Evolutionary conservation across 2,797 vertebrate genomes (phyloP).

Genomic region (Hipposideros larvatus): DNA sequence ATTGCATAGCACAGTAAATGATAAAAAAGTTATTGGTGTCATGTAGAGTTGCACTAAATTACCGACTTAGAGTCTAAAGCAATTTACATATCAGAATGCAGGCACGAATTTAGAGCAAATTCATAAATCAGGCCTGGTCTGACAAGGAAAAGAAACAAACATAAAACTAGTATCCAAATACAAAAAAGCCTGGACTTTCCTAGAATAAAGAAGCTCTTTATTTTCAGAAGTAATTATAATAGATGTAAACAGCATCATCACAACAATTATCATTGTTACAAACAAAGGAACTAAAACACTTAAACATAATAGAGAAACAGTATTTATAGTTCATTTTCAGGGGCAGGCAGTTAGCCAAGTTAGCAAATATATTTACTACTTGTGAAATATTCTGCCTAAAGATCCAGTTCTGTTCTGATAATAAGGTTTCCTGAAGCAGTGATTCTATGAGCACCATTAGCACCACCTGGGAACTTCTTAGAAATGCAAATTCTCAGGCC

Average conservation of each 20-base stretch:
- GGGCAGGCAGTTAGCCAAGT: conserved; percentile 55
- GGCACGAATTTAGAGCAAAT: conserved; percentile 60
- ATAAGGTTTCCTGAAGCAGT: background rate
- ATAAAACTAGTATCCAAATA: conserved; percentile 56
- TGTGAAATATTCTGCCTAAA: conserved; percentile 30
- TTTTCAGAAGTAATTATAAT: conserved; percentile 31
- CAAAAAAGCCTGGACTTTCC: background rate
- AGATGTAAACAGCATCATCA: conserved; percentile 24
- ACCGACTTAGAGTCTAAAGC: conserved; percentile 73
- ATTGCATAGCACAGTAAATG: background rate
- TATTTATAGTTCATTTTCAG: conserved; percentile 69
- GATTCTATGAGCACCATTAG: background rate
- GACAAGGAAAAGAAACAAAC: conserved; percentile 67
- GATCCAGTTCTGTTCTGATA: background rate
- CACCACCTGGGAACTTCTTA: background rate
- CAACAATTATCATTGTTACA: conserved; percentile 69
- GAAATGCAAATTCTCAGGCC: conserved; percentile 12
- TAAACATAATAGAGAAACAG: conserved; percentile 35
- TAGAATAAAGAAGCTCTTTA: conserved; percentile 54
- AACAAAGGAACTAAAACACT: conserved; percentile 69
- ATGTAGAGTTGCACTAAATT: conserved; percentile 71
- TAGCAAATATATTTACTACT: conserved; percentile 57
- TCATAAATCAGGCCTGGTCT: conserved; percentile 59
- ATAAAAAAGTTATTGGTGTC: background rate
- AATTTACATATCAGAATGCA: conserved; percentile 69